Base-by-base conservation (phyloP, 53 echinoderm and acorn worm species). In the Paracentrotus lividus region DNA sequence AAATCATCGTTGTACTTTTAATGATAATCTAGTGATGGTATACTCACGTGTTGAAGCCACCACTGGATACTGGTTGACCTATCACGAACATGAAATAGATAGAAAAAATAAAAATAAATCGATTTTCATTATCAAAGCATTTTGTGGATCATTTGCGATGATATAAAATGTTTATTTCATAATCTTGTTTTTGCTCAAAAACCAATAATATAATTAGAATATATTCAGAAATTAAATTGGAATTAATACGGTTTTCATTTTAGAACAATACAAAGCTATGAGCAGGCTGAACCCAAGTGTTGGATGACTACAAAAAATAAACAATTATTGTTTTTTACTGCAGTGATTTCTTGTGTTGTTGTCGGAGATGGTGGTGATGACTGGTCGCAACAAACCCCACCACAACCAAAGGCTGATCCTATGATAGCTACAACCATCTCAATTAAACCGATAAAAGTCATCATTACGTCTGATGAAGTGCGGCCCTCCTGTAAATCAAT, bases 341-440 rank as follows among this genome's bases (percentile, higher is more conserved):
- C 18, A 14, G 16, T 72, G 20, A 72, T 5, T 40, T 36, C 72
- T 36, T 72, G 20, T 0, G 31, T 10, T 8, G 31, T 27, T 9
- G 36, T 72, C n/a, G n/a, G n/a, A n/a, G n/a, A n/a, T n/a, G n/a
- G n/a, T n/a, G n/a, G n/a, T 40, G 36, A 0, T 5, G 72, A 72
- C 4, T 72, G 16, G 5, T 4, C 5, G 18, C 72, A 72, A 38
- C 72, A 72, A 6, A 72, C 40, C 20, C 36, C 38, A 7, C 33
- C 36, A 72, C 72, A 72, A 14, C 72, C 36, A 21, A 38, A 72
- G 40, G 13, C 72, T 72, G 72, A 72, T 38, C 36, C 72, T 20
- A 72, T 21, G 21, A 72, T 72, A 40, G 72, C 72, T 38, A 72
- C 72, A 18, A 40, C 40, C 72, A 72, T 36, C 72, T 72, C 72